phyloP scores from a whole-genome alignment of 1,140 invertebrate species.

The Polypedilum pembai region DNA sequence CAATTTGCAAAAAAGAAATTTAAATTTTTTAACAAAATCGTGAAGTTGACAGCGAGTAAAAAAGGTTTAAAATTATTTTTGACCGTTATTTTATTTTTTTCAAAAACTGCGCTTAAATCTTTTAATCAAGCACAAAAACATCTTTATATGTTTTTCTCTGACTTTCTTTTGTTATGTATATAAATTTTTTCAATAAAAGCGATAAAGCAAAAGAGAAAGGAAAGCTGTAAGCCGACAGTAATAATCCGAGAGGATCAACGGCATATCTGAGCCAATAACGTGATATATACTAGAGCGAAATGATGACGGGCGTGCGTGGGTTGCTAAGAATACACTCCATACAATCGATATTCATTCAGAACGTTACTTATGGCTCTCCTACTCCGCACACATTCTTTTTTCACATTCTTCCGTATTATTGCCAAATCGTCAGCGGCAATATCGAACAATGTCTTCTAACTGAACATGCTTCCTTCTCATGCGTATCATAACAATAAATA shows the following conservation, averaged over 20 bases:
- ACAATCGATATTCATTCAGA: constrained; percentile 2
- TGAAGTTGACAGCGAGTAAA: no score
- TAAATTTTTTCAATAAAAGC: not conserved
- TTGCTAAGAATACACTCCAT: not conserved
- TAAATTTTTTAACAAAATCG: no score
- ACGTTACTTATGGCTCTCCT: not conserved
- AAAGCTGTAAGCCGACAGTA: constrained; percentile 6
- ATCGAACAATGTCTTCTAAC: not conserved
- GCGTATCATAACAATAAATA: constrained; percentile 10
- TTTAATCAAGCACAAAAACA: no score
- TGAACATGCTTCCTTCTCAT: constrained; percentile 9
- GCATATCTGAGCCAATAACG: not conserved
- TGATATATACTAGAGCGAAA: not conserved
- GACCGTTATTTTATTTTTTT: no score
- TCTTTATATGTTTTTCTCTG: no score
- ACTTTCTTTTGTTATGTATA: no score
- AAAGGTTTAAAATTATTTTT: no score
- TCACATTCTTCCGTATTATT: not conserved
- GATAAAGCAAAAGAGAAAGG: not conserved
- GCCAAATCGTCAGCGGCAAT: not conserved
- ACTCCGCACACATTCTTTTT: not conserved
- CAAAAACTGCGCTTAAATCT: no score
- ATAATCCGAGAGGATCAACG: constrained; percentile 1
- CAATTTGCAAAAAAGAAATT: no score
- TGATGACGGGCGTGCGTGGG: not conserved